Conservation (phyloP, 2,888 invertebrate species). For the Cloeon dipterum region DNA sequence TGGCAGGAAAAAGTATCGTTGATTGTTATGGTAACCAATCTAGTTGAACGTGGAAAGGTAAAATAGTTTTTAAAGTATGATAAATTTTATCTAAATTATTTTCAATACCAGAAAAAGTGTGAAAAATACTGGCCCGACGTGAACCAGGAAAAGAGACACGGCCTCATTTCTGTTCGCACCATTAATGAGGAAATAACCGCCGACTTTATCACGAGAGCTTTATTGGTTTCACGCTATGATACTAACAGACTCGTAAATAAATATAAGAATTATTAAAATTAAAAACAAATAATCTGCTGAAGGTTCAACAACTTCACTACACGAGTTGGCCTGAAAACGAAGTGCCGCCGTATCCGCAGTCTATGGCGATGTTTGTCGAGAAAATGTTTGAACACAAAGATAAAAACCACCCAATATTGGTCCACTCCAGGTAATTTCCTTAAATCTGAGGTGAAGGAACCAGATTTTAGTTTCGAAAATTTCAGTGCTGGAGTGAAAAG, state of each 20-base stretch:
- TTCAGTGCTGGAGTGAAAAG: too few species aligned
- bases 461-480: too few species aligned
- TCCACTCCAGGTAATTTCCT: too few species aligned
- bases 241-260: conserved; percentile 15
- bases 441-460: too few species aligned
- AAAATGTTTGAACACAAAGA: too few species aligned
- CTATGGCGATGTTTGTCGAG: conserved; percentile 17
- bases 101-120: conserved; percentile 21
- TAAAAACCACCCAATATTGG: too few species aligned
- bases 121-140: conserved; percentile 27
- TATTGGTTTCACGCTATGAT: conserved; percentile 12
- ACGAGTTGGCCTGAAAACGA: conserved; percentile 28
- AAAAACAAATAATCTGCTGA: too few species aligned
- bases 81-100: too few species aligned
- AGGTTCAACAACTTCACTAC: conserved; percentile 25
- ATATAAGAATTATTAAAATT: too few species aligned
- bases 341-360: conserved; percentile 18
- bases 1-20: conserved; percentile 24
- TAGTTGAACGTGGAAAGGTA: conserved; percentile 22
- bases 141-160: conserved; percentile 17
- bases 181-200: conserved; percentile 15
- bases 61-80: too few species aligned
- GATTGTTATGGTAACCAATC: conserved; percentile 25
- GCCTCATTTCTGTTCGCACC: conserved; percentile 15
- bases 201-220: conserved; percentile 17